These are phyloP conservation scores for Linyphia triangularis DNA, from an alignment of 2,888 invertebrate genomes.

Conservation along the genomic window DNA sequence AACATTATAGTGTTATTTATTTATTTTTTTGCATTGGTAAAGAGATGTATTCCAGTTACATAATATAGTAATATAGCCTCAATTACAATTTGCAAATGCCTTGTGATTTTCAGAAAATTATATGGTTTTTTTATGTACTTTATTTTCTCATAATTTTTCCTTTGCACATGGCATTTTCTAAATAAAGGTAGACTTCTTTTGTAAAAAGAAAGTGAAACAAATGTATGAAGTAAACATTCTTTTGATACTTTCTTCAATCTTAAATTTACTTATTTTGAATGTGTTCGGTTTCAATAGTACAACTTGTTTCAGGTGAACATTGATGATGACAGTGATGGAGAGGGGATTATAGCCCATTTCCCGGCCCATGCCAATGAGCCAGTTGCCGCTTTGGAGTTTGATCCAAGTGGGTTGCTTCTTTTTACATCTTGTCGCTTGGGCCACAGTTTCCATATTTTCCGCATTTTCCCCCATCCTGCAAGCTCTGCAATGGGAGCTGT, in stretches of 20 bases:
- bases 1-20: too few species aligned
- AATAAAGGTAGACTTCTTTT: not conserved
- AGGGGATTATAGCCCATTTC: slow-evolving; percentile 91
- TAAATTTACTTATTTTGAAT: not conserved
- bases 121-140: too few species aligned
- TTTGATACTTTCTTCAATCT: not conserved
- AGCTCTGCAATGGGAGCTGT: slow-evolving; percentile 92
- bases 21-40: too few species aligned
- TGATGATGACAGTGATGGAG: slow-evolving; percentile 83
- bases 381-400: slow-evolving; percentile 92
- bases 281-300: not conserved
- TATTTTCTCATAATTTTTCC: too few species aligned
- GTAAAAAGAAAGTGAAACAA: not conserved
- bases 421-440: slow-evolving; percentile 95
- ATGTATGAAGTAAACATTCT: not conserved
- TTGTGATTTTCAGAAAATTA: too few species aligned
- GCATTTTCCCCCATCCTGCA: slow-evolving; percentile 94
- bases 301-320: slow-evolving; percentile 81
- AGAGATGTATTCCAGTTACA: too few species aligned
- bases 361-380: slow-evolving; percentile 90
- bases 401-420: slow-evolving; percentile 92
- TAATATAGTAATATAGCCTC: too few species aligned
- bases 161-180: too few species aligned
- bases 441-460: slow-evolving; percentile 97
- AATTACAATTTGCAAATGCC: too few species aligned